A percentile compares a stretch with the other conserved stretches of the same genome.
These are phyloP conservation scores for Alcis repandata DNA, from an alignment of 2,888 invertebrate genomes.

Conservation along the genomic window DNA sequence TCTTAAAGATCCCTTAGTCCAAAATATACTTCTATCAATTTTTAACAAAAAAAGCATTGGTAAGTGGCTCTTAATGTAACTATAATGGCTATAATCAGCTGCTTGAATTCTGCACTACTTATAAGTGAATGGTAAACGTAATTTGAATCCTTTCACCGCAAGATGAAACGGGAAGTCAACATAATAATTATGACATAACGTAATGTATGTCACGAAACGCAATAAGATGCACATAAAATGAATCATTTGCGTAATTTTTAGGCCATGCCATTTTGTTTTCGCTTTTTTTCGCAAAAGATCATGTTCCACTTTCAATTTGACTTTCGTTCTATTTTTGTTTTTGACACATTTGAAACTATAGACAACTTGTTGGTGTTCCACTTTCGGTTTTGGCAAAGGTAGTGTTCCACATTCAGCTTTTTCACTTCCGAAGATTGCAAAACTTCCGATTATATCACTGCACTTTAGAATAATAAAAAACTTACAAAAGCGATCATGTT, in stretches of 20 bases:
- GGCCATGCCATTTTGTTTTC: background rate
- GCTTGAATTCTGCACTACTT: too few relatives aligned
- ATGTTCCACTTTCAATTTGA: background rate
- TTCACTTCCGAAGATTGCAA: slow-evolving; percentile 32
- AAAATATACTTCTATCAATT: background rate
- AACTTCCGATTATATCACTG: slow-evolving; percentile 35
- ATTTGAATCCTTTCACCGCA: slow-evolving; percentile 48
- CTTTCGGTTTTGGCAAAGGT: slow-evolving; percentile 19
- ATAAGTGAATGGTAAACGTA: slow-evolving; percentile 25
- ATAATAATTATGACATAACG: slow-evolving; percentile 35
- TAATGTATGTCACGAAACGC: slow-evolving; percentile 8
- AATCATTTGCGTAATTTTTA: slow-evolving; percentile 9
- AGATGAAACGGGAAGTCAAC: slow-evolving; percentile 40
- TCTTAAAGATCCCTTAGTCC: background rate
- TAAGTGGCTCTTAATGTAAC: background rate
- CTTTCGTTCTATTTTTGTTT: background rate
- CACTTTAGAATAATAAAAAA: slow-evolving; percentile 49
- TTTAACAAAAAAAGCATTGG: background rate
- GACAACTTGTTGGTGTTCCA: slow-evolving; percentile 27
- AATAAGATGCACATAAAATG: background rate
- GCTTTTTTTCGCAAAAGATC: background rate
- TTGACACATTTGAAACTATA: slow-evolving; percentile 17
- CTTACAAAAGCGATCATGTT: slow-evolving; percentile 86
- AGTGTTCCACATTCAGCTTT: slow-evolving; percentile 23
- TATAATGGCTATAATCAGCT: too few relatives aligned